Percentiles rank a stretch among this genome's conserved stretches.
These are phyloP conservation scores for Papilio glaucus DNA, from an alignment of 1,140 invertebrate species.

Conservation along the genomic window DNA sequence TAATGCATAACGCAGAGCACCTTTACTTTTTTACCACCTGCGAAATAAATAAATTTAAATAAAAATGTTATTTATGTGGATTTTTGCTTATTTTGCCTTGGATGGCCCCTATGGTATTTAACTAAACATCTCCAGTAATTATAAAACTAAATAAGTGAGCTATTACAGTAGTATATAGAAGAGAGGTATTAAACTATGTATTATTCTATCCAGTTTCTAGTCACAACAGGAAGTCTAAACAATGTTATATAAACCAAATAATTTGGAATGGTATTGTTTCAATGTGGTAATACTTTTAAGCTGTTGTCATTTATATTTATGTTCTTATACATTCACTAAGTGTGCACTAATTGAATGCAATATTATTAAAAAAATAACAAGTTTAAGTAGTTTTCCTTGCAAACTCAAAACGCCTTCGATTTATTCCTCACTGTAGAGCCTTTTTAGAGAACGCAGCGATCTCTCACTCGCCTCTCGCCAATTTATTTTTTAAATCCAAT, in stretches of 20 bases:
- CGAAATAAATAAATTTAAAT: too few relatives aligned
- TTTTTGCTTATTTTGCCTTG: too few relatives aligned
- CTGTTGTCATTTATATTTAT: neutral
- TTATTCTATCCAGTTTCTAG: neutral
- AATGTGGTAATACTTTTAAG: neutral
- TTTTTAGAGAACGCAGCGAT: conserved; percentile 63
- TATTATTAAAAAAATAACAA: conserved; percentile 46
- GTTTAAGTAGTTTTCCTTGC: conserved; percentile 72
- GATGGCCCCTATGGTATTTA: too few relatives aligned
- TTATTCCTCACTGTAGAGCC: conserved; percentile 54
- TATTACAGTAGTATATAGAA: neutral
- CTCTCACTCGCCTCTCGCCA: conserved; percentile 57
- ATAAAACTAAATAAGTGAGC: neutral
- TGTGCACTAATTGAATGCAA: conserved; percentile 26
- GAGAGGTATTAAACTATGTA: neutral
- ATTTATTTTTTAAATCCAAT: conserved; percentile 54
- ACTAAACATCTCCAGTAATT: too few relatives aligned
- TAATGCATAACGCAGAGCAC: too few relatives aligned
- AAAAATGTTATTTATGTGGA: too few relatives aligned
- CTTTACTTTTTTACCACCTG: too few relatives aligned
- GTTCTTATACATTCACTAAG: conserved; percentile 29
- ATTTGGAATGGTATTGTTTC: neutral
- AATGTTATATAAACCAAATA: neutral
- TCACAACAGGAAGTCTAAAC: conserved; percentile 13
- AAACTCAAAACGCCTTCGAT: conserved; percentile 64